Percentiles rank a stretch among this genome's conserved stretches.
These are phyloP conservation scores for Automeris io DNA, from an alignment of 2,888 invertebrate genomes.

Conservation along the genomic window DNA sequence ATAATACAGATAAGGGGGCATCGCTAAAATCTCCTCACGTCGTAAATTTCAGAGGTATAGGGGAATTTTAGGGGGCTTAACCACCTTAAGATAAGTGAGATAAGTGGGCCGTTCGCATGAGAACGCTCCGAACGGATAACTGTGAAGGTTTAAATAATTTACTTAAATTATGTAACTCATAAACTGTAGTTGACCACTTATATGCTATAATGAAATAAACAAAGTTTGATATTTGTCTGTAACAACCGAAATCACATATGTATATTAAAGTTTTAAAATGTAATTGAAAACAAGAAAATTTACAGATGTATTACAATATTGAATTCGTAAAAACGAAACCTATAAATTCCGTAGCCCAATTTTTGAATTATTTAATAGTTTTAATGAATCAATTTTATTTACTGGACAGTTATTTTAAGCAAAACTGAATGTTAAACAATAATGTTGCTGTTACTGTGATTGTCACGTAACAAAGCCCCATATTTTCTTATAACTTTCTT, in stretches of 20 bases:
- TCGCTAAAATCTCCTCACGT: constrained; percentile 64
- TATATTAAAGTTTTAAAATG: too few species aligned
- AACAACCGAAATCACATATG: too few species aligned
- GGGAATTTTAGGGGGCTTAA: constrained; percentile 73
- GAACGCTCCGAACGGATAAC: constrained; percentile 46
- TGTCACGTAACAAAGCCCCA: neutral
- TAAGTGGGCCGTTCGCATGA: constrained; percentile 49
- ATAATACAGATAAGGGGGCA: constrained; percentile 65
- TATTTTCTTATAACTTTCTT: neutral
- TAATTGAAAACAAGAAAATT: too few species aligned
- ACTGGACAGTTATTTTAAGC: neutral
- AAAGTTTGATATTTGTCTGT: too few species aligned
- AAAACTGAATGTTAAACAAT: neutral
- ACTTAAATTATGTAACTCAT: neutral
- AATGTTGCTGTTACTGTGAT: neutral
- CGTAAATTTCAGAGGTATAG: constrained; percentile 68
- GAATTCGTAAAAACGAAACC: too few species aligned
- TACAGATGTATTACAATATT: too few species aligned
- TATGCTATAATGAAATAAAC: too few species aligned
- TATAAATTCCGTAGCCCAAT: too few species aligned
- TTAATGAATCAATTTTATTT: neutral
- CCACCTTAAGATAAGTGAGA: constrained; percentile 72
- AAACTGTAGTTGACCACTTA: neutral
- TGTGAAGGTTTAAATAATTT: constrained; percentile 1
- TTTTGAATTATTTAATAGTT: too few species aligned